Conservation (phyloP, 1,140 invertebrate species). For the Hycleus cichorii region DNA sequence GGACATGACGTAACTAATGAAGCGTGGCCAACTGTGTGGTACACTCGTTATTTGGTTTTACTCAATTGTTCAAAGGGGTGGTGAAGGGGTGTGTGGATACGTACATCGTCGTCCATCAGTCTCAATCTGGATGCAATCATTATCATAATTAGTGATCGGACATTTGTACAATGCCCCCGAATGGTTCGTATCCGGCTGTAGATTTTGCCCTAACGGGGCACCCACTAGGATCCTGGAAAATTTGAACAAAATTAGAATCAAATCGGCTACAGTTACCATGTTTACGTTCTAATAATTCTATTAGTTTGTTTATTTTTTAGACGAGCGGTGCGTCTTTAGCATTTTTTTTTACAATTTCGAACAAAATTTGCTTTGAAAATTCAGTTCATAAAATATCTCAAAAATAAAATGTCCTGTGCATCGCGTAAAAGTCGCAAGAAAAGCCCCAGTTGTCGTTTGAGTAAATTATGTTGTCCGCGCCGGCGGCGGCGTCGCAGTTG, state of each 20-base stretch:
- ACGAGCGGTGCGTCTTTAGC: too few relatives aligned
- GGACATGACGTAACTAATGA: too few relatives aligned
- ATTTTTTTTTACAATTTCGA: too few relatives aligned
- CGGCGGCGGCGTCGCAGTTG: not conserved
- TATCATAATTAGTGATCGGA: constrained; percentile 55
- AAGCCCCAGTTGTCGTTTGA: not conserved
- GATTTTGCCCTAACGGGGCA: constrained; percentile 79
- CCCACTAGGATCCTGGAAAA: constrained; percentile 81
- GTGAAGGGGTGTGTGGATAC: constrained; percentile 34
- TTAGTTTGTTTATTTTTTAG: too few relatives aligned
- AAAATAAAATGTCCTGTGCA: too few relatives aligned
- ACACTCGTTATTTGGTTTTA: not conserved
- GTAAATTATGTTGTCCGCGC: not conserved
- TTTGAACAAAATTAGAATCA: constrained; percentile 5
- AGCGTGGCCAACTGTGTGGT: too few relatives aligned
- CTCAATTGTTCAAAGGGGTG: not conserved
- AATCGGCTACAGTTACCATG: too few relatives aligned
- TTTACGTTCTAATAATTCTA: too few relatives aligned
- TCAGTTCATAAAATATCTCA: too few relatives aligned
- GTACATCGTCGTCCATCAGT: constrained; percentile 81
- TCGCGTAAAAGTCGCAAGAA: not conserved
- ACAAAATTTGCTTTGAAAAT: too few relatives aligned
- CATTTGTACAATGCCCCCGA: constrained; percentile 88
- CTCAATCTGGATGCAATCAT: constrained; percentile 75
- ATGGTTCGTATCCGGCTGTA: constrained; percentile 71